Base-by-base conservation (phyloP, 2,888 invertebrate species). In the Phytoseiulus persimilis region DNA sequence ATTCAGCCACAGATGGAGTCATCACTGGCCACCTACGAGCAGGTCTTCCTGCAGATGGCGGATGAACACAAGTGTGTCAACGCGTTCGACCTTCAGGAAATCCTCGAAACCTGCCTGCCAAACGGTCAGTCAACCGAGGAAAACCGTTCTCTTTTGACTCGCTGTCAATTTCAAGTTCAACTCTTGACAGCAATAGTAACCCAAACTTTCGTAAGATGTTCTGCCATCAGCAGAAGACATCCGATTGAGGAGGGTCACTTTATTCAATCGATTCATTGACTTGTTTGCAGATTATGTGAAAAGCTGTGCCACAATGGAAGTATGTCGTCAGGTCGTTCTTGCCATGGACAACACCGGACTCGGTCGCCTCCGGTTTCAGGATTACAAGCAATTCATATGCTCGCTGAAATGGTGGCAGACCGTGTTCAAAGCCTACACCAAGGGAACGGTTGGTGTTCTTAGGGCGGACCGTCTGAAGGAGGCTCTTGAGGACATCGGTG, bases 351-450 rank as follows among this genome's bases (percentile, higher is more conserved):
- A 95, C 92, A 94, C 95, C 89, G 95, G 96, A 90, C 95, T 95
- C 46, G 97, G 97, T 0, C 94, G 97, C 90, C 94, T 97, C 90
- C 95, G 95, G 91, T 95, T 97, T 91, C 94, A 94, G 90, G 96
- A 97, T 92, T 97, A 97, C 93, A 97, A 96, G 92, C 96, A 97
- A 92, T 94, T 97, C 91, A 96, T 97, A 95, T 96, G 96, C 92
- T 97, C 96, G 92, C 93, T 97, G 89, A 97, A 97, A 92, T 95
- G 95, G 90, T 97, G 97, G 97, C 97, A 97, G 91, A 95, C 95
- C 32, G 95, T 96, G 0, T 97, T 97, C 93, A 96, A 96, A 93
- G 95, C 95, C 91, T 97, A 97, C 92, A 96, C 97, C 9, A 95
- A 96, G 92, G 97, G 97, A 92, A 97, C 96, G 93, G 96, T 96